These are phyloP conservation scores for Benthosema pterotum DNA, from an alignment of 2,797 vertebrate species.

Conservation along the genomic window DNA sequence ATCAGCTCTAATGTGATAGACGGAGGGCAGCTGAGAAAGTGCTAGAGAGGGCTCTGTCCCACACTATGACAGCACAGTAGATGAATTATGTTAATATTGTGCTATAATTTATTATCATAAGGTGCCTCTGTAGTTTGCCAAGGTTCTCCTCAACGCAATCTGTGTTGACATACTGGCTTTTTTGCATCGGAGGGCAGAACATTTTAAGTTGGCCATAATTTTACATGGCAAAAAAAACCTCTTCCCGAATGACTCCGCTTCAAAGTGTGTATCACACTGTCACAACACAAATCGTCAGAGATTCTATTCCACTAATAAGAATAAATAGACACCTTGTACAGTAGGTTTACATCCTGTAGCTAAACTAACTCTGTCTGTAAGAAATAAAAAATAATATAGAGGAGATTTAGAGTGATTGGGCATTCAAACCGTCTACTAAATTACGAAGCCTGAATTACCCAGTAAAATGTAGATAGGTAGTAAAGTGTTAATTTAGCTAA, in stretches of 20 bases:
- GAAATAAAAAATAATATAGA: no score
- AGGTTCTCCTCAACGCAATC: background rate
- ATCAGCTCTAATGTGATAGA: constrained; percentile 50
- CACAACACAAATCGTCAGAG: background rate
- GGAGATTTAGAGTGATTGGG: background rate
- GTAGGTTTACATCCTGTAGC: background rate
- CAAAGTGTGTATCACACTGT: background rate
- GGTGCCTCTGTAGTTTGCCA: constrained; percentile 1
- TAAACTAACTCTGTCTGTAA: no score
- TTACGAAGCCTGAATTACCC: no score
- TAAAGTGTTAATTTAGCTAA: no score
- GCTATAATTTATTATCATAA: constrained; percentile 18
- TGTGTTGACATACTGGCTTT: background rate
- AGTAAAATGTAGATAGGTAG: no score
- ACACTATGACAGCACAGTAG: constrained; percentile 19
- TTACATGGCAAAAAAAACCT: no score
- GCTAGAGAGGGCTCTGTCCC: constrained; percentile 9
- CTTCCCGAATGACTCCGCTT: background rate
- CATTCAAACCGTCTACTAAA: no score
- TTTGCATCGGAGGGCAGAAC: background rate
- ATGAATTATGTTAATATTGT: constrained; percentile 39
- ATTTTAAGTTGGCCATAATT: background rate
- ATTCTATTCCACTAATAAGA: background rate
- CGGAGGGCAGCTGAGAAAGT: constrained; percentile 35
- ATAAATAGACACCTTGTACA: background rate